Base-by-base conservation (phyloP, 2,888 invertebrate genomes). In the Rotaria magnacalcarata region DNA sequence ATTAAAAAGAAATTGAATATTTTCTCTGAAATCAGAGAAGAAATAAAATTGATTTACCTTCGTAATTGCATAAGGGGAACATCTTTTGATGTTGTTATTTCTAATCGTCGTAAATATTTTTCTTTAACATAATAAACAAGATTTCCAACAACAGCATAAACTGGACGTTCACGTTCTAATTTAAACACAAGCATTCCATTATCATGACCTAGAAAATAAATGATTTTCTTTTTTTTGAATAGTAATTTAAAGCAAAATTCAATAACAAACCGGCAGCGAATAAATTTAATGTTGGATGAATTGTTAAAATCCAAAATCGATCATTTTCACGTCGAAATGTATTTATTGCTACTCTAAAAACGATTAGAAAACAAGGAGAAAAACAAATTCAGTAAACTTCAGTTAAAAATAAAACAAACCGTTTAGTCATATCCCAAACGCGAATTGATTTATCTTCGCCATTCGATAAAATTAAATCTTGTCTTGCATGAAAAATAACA, bases 391-490 rank as follows among this genome's bases (percentile, higher is more conserved):
- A 58, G 52, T 74, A 7, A 52, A 47, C 11, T 47, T 47, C 0
- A 10, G 7, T 11, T 47, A 10, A 47, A 47, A 47, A 47, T 47
- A 47, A 16, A 52, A 8, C 52, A 52, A 75, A 75, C 84, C 97
- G 93, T 91, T 97, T 97, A 16, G 95, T 94, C 95, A 98, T 95
- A 91, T 99, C 98, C 99, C 99, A 99, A 2, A 99, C 96, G 1
- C 98, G 93, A 89, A 99, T 96, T 90, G 95, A 96, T 91, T 96
- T 96, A 92, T 99, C 98, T 91, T 99, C 99, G 34, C 97, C 95
- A 92, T 99, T 98, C 56, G 96, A 96, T 84, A 99, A 92, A 87
- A 99, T 96, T 54, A 98, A 93, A 90, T 99, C 99, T 91, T 97
- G 96, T 34, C 96, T 93, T 0, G 99, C 97, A 92, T 99, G 98